Conservation (phyloP, 2,113 vertebrate genomes). For the Macaca nemestrina region DNA sequence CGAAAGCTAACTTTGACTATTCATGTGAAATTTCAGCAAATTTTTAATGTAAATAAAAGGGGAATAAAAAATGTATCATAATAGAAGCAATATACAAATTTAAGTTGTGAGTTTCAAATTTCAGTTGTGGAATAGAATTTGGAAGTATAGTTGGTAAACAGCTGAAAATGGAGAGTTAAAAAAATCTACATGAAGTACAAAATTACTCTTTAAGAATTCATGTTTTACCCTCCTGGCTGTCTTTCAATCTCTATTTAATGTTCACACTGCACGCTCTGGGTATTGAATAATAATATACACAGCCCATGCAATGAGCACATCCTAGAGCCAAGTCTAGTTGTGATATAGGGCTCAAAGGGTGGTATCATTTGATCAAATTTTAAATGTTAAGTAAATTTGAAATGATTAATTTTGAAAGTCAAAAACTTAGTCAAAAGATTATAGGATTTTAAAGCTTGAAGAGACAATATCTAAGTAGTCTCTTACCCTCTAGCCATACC, state of each 20-base stretch:
- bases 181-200: neutral
- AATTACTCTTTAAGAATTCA: neutral
- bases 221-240: neutral
- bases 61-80: neutral
- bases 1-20: neutral
- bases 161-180: neutral
- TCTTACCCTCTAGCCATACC: neutral
- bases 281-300: constrained; percentile 83
- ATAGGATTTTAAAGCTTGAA: neutral
- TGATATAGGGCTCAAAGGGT: neutral
- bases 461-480: neutral
- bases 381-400: neutral
- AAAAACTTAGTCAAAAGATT: neutral
- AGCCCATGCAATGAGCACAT: constrained; percentile 88
- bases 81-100: constrained; percentile 22
- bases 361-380: neutral
- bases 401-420: constrained; percentile 33
- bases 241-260: constrained; percentile 78
- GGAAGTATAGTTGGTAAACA: constrained; percentile 7
- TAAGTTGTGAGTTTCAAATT: neutral
- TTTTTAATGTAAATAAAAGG: constrained; percentile 9
- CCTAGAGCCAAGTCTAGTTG: constrained; percentile 54
- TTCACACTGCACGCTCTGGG: constrained; percentile 87
- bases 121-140: neutral
- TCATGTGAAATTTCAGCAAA: neutral